Evolutionary conservation across 2,888 invertebrate species (phyloP), one percentile per base, ranked within the genome.

Genomic region (Myopa testacea): DNA sequence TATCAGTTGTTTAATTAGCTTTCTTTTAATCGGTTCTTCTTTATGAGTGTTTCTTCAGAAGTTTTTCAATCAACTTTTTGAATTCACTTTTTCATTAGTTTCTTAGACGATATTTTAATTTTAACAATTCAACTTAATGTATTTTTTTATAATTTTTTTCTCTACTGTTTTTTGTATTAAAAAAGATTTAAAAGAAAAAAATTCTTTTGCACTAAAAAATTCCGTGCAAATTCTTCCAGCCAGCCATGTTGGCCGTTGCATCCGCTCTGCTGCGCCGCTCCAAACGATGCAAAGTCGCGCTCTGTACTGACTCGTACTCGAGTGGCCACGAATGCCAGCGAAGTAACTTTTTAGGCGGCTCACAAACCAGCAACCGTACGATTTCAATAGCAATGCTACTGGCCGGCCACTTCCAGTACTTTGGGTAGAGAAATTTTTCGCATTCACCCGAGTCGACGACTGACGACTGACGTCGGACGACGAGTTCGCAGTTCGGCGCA

Each of bases 241-340:
- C 52, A 3, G 4, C 16, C 38, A 58, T 2, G 26, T 26, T 10
- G 19, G 34, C 65, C 70, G 40, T 34, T 68, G 71, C 71, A 55
- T 38, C 62, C 38, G 71, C n/a, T 55, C 58, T n/a, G 63, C 76
- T 70, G 14, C 52, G 52, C 37, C 83, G 82, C 81, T 81, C 77
- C 81, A 80, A 80, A 80, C 87, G 85, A 85, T 85, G 83, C 87
- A 86, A 87, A 87, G 87, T 86, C 87, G 85, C 88, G 87, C 85
- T 87, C 84, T 84, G 83, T 83, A 88, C 87, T 87, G 87, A 83
- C 14, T 58, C n/a, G 26, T 26, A 1, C 26, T 26, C 26, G 26
- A 26, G 26, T 26, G 2, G 26, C 26, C 26, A 26, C 26, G 26
- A 26, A 26, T 26, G 26, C 26, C 26, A 26, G 26, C 2, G 26